phyloP scores from a whole-genome alignment of 2,888 invertebrate genomes.

The Cryptocheilus praepositus region DNA sequence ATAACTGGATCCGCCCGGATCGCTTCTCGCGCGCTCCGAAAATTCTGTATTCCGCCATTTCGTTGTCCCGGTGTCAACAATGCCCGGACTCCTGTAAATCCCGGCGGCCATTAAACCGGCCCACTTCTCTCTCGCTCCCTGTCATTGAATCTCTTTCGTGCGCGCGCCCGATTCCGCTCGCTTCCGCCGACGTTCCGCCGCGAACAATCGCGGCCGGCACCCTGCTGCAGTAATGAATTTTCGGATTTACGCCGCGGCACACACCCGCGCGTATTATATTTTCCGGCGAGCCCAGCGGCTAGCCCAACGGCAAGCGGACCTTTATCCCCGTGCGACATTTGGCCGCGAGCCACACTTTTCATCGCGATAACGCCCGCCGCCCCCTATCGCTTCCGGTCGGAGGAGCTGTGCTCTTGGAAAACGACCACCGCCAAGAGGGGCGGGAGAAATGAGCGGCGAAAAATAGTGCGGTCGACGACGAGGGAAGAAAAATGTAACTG shows the following conservation, averaged over 20 bases:
- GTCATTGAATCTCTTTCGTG: too few relatives aligned
- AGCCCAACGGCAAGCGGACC: constrained; percentile 57
- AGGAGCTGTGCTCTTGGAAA: not conserved
- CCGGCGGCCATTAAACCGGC: too few relatives aligned
- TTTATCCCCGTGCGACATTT: constrained; percentile 62
- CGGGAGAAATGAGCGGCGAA: not conserved
- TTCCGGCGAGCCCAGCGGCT: constrained; percentile 40
- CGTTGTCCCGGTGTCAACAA: too few relatives aligned
- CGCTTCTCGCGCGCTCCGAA: too few relatives aligned
- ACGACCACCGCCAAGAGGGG: too few relatives aligned
- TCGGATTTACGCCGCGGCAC: constrained; percentile 56
- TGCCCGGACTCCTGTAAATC: too few relatives aligned
- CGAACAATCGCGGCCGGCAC: constrained; percentile 49
- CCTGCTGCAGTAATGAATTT: constrained; percentile 58
- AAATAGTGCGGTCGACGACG: too few relatives aligned
- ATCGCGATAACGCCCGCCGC: constrained; percentile 49
- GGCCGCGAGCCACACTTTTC: constrained; percentile 57
- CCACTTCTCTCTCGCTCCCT: too few relatives aligned
- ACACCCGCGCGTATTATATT: constrained; percentile 33
- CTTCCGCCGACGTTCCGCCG: constrained; percentile 12
- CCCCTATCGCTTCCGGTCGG: constrained; percentile 4
- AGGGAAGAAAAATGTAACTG: too few relatives aligned
- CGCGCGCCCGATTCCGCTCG: too few relatives aligned
- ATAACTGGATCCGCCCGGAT: too few relatives aligned
- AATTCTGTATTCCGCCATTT: too few relatives aligned